Conservation (phyloP, 2,888 invertebrate genomes). For the Diploptera punctata region DNA sequence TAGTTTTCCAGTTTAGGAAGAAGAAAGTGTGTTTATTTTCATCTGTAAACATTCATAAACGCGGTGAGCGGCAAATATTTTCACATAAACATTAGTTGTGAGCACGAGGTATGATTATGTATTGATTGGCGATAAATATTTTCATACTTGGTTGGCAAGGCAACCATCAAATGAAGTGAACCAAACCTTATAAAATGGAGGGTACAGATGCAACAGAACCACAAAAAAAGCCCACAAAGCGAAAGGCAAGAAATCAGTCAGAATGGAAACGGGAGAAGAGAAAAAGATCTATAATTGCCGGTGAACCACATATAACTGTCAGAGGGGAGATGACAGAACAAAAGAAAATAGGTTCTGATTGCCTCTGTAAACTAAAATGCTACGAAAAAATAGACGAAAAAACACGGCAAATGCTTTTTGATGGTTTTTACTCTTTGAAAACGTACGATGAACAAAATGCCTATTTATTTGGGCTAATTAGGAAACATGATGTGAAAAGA, state of each 20-base stretch:
- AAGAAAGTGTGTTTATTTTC: conserved; percentile 18
- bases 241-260: conserved; percentile 50
- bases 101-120: conserved; percentile 26
- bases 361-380: conserved; percentile 61
- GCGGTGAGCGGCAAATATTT: conserved; percentile 1
- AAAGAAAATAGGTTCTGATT: conserved; percentile 62
- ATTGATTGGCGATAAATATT: conserved; percentile 31
- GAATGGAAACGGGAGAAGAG: conserved; percentile 67
- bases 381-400: conserved; percentile 61
- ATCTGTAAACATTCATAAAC: not conserved
- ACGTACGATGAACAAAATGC: conserved; percentile 66
- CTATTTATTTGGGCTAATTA: conserved; percentile 64
- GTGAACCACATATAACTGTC: conserved; percentile 63
- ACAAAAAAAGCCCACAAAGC: conserved; percentile 38
- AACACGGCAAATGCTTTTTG: conserved; percentile 60
- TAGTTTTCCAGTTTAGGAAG: conserved; percentile 21
- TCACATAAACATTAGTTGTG: conserved; percentile 12
- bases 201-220: conserved; percentile 27
- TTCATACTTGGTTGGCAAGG: conserved; percentile 38
- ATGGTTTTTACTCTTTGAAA: conserved; percentile 64
- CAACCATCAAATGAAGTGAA: conserved; percentile 29
- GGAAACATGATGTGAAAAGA: conserved; percentile 63
- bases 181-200: conserved; percentile 37
- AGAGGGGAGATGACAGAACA: conserved; percentile 64
- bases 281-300: conserved; percentile 62